Evolutionary conservation across 2,888 invertebrate species (phyloP).

Genomic region (Apantesis nais): DNA sequence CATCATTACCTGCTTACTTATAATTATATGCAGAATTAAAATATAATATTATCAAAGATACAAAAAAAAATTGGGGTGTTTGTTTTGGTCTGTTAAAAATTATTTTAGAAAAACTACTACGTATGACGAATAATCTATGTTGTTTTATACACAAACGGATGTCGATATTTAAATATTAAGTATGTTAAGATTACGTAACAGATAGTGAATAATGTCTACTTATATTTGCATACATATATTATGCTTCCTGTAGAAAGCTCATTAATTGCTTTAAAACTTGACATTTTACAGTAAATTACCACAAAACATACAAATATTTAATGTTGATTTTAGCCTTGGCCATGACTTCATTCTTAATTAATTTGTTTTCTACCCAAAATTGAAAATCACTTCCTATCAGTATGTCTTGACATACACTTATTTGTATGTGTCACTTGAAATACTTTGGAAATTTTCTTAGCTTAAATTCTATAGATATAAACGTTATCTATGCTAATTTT

Average conservation of each 20-base stretch:
- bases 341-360: slow-evolving; percentile 36
- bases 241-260: background rate
- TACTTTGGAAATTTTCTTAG: background rate
- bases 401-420: slow-evolving; percentile 25
- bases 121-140: background rate
- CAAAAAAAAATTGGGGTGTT: background rate
- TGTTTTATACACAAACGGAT: background rate
- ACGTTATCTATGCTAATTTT: background rate
- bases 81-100: background rate
- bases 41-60: background rate
- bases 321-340: slow-evolving; percentile 28
- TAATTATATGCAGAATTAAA: background rate
- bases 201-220: background rate
- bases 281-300: background rate
- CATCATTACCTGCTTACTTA: background rate
- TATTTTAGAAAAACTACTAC: background rate
- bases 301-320: background rate
- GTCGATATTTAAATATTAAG: background rate
- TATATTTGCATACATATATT: background rate
- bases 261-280: background rate
- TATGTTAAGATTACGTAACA: background rate
- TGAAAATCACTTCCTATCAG: slow-evolving; percentile 33
- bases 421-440: background rate
- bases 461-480: background rate
- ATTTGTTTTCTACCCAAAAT: slow-evolving; percentile 34